Evolutionary conservation across 1,140 invertebrate species (phyloP).

Genomic region (Camponotus floridanus): DNA sequence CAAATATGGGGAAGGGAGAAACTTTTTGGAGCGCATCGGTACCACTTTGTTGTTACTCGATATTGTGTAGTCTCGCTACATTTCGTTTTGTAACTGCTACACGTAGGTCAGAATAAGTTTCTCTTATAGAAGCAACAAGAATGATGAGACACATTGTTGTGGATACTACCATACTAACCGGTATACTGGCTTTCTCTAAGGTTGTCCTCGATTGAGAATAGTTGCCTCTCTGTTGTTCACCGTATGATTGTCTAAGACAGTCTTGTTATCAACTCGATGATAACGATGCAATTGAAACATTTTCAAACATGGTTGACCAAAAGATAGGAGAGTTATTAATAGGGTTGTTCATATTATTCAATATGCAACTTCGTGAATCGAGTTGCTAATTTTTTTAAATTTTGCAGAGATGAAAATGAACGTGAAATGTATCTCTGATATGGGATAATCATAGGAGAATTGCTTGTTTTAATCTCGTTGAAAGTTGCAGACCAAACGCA

Average conservation of each 20-base stretch:
- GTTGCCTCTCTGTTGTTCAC: conserved; percentile 6
- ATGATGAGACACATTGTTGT: conserved; percentile 8
- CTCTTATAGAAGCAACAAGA: conserved; percentile 64
- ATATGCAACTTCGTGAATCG: background rate
- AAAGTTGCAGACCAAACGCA: background rate
- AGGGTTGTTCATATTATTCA: background rate
- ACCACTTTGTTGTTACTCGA: conserved; percentile 19
- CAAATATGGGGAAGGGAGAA: conserved; percentile 62
- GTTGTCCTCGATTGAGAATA: conserved; percentile 4
- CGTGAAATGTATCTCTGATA: background rate
- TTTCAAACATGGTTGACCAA: background rate
- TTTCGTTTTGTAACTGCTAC: conserved; percentile 23
- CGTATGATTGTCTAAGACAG: background rate
- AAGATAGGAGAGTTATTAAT: too few species aligned
- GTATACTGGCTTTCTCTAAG: conserved; percentile 1
- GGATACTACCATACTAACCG: too few species aligned
- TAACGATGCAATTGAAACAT: background rate
- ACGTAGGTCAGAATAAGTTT: conserved; percentile 43
- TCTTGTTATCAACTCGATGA: conserved; percentile 5
- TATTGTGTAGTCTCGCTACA: background rate
- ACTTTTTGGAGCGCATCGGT: conserved; percentile 23
- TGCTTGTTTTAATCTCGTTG: background rate
- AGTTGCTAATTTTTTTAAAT: background rate
- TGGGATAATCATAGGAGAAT: background rate
- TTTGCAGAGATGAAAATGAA: background rate